Conservation (phyloP, 2,888 invertebrate species). For the Melieria omissa region DNA sequence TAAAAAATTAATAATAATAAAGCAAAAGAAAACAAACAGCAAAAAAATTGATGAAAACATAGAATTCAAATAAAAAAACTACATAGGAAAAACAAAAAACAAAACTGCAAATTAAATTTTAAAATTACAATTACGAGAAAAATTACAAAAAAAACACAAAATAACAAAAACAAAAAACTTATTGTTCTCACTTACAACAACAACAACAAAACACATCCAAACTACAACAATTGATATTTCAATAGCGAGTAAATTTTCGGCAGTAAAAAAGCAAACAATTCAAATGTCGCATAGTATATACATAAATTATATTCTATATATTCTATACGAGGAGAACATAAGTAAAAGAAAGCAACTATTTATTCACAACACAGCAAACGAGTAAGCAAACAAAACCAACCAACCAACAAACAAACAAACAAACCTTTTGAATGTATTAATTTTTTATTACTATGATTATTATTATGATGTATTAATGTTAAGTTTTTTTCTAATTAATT, state of each 20-base stretch:
- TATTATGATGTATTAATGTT: constrained; percentile 36
- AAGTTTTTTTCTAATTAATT: constrained; percentile 35
- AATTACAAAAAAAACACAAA: constrained; percentile 2
- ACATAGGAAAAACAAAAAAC: background rate
- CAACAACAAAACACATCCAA: background rate
- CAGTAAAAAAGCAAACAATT: background rate
- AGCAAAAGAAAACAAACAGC: constrained; percentile 15
- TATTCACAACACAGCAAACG: background rate
- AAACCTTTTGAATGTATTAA: constrained; percentile 36
- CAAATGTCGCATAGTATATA: no score
- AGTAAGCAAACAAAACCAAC: constrained; percentile 9
- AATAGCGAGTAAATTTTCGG: constrained; percentile 2
- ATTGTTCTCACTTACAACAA: background rate
- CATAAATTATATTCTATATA: no score
- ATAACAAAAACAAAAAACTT: constrained; percentile 1
- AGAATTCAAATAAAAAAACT: constrained; percentile 13
- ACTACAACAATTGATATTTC: background rate
- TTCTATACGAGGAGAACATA: background rate
- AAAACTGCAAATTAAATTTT: background rate
- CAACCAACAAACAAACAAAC: constrained; percentile 4
- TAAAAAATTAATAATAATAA: constrained; percentile 13
- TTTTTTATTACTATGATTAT: constrained; percentile 32
- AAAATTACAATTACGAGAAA: constrained; percentile 7
- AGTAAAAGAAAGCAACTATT: background rate
- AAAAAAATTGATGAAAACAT: constrained; percentile 11